These are phyloP conservation scores for Microctonus brassicae DNA, from an alignment of 2,888 invertebrate species.

Conservation along the genomic window DNA sequence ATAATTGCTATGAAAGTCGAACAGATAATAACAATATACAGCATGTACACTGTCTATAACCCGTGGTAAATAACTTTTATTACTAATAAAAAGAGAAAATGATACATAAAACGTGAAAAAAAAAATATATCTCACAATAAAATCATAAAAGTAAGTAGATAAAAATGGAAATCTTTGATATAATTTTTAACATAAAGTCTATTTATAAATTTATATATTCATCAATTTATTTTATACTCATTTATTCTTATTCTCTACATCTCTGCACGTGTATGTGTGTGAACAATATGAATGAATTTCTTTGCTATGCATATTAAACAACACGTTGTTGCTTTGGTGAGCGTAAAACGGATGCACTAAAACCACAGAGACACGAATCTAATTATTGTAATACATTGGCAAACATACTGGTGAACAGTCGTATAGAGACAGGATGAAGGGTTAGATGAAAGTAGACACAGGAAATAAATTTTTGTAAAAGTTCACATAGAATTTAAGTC, in stretches of 20 bases:
- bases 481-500: too few relatives aligned
- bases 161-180: too few relatives aligned
- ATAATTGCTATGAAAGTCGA: not conserved
- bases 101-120: not conserved
- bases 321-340: slow-evolving; percentile 53
- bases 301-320: slow-evolving; percentile 61
- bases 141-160: not conserved
- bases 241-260: not conserved
- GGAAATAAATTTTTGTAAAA: too few relatives aligned
- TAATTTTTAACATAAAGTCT: not conserved
- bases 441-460: slow-evolving; percentile 9
- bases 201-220: not conserved
- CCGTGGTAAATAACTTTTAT: not conserved
- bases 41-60: not conserved
- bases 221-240: not conserved
- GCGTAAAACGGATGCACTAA: slow-evolving; percentile 54
- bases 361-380: slow-evolving; percentile 43
- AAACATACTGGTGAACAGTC: slow-evolving; percentile 30
- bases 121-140: not conserved
- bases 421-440: slow-evolving; percentile 25
- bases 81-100: not conserved
- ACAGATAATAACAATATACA: not conserved
- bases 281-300: slow-evolving; percentile 59
- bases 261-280: not conserved
- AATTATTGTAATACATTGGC: slow-evolving; percentile 54